Evolutionary conservation across 2,888 invertebrate genomes (phyloP).

Genomic region (Imbricaverruca yamaguchii): DNA sequence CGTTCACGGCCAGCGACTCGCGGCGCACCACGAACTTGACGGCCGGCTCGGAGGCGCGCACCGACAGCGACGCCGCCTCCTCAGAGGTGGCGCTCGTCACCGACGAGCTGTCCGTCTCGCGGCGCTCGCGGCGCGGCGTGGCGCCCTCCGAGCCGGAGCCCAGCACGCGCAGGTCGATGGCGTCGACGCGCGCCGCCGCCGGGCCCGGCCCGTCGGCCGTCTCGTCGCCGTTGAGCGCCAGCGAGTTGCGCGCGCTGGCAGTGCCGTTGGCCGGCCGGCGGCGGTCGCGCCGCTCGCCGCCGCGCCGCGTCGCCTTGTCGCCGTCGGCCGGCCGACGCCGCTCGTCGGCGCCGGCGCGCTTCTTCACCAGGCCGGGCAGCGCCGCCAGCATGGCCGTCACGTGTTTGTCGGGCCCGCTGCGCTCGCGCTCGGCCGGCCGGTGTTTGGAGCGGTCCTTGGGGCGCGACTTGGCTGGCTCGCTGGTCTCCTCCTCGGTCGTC

Average conservation of each 20-base stretch:
- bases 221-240: conserved; percentile 7
- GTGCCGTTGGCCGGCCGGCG: background rate
- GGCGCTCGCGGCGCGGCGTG: conserved; percentile 15
- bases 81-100: background rate
- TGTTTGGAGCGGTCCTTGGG: conserved; percentile 13
- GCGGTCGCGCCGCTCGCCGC: background rate
- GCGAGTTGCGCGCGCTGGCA: conserved; percentile 4
- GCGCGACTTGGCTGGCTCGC: background rate
- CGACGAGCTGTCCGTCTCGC: conserved; percentile 17
- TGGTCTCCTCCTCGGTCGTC: conserved; percentile 26
- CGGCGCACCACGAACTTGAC: background rate
- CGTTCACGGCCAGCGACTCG: background rate
- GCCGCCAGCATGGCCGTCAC: conserved; percentile 52
- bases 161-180: background rate
- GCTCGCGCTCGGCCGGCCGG: conserved; percentile 35
- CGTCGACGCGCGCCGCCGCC: background rate
- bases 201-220: background rate
- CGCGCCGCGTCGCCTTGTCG: background rate
- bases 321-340: conserved; percentile 13
- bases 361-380: conserved; percentile 58
- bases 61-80: background rate
- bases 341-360: conserved; percentile 46
- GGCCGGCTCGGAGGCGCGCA: background rate
- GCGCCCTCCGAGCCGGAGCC: conserved; percentile 12
- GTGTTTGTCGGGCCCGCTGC: conserved; percentile 50